phyloP scores from a whole-genome alignment of 2,113 vertebrate species.

The Phasianus colchicus region DNA sequence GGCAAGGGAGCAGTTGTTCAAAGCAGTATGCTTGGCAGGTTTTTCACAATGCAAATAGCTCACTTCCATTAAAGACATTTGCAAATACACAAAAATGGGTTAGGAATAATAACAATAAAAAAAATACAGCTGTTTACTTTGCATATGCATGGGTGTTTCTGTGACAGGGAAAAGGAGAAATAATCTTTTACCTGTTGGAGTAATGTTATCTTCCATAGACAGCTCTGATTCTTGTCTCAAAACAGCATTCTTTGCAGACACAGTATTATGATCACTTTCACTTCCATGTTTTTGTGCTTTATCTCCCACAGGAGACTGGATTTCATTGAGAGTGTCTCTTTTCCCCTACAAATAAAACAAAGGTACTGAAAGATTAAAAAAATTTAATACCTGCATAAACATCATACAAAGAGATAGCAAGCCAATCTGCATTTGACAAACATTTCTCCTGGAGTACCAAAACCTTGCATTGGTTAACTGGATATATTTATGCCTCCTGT shows the following conservation, averaged over 20 bases:
- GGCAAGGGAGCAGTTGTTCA: not conserved
- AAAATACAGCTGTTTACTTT: not conserved
- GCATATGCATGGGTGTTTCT: not conserved
- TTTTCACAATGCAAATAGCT: not conserved
- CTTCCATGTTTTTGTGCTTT: slow-evolving; percentile 18
- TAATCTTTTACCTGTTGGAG: slow-evolving; percentile 61
- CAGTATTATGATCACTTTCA: slow-evolving; percentile 17
- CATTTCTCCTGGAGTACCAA: not conserved
- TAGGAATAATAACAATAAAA: not conserved
- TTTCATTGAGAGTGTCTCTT: not conserved
- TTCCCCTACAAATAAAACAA: slow-evolving; percentile 54
- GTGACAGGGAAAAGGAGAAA: not conserved
- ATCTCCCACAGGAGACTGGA: not conserved
- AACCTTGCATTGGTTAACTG: not conserved
- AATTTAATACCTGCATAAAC: not conserved
- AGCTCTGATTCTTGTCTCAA: slow-evolving; percentile 16
- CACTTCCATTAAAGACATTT: not conserved
- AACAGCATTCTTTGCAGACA: slow-evolving; percentile 9
- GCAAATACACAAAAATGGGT: not conserved
- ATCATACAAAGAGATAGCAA: not conserved
- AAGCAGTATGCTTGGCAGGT: not conserved
- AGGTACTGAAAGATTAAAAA: not conserved
- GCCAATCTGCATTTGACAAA: not conserved
- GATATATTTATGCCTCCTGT: not conserved
- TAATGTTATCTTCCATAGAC: not conserved